phyloP scores from a whole-genome alignment of 2,888 invertebrate genomes.

The Epicampocera succincta region DNA sequence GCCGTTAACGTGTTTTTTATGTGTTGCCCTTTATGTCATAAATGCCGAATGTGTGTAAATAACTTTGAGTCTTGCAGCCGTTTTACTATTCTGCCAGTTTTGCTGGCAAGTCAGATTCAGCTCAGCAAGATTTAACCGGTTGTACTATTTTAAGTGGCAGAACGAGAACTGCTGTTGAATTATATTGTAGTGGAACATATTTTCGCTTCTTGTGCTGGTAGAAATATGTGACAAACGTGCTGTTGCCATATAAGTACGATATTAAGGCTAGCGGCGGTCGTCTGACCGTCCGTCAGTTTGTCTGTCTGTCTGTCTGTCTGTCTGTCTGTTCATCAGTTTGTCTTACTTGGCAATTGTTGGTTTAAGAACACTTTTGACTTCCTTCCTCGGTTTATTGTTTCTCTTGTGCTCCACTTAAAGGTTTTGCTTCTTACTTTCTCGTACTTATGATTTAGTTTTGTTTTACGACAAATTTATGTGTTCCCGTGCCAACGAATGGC shows the following conservation, averaged over 20 bases:
- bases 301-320: not conserved
- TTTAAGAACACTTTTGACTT: constrained; percentile 67
- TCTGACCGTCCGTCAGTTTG: not conserved
- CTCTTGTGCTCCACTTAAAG: constrained; percentile 28
- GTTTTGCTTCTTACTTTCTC: constrained; percentile 37
- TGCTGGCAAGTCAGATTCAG: constrained; percentile 4
- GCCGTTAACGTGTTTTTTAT: constrained; percentile 59
- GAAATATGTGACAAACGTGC: constrained; percentile 59
- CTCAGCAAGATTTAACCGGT: constrained; percentile 14
- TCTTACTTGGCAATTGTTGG: constrained; percentile 38
- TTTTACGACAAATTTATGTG: constrained; percentile 68
- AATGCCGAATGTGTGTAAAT: constrained; percentile 37
- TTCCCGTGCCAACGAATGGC: constrained; percentile 23
- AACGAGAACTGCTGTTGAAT: constrained; percentile 32
- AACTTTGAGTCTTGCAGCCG: constrained; percentile 39
- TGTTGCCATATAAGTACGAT: constrained; percentile 47
- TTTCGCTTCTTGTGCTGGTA: constrained; percentile 41
- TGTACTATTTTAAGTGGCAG: constrained; percentile 28
- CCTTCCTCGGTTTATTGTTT: constrained; percentile 66
- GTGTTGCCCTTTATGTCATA: constrained; percentile 61
- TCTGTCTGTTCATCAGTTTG: not conserved
- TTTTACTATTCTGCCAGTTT: constrained; percentile 54
- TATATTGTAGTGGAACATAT: constrained; percentile 2
- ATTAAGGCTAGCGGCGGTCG: constrained; percentile 41
- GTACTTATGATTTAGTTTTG: constrained; percentile 52